Evolutionary conservation across 2,113 vertebrate species (phyloP), one percentile per base, ranked within the genome.

Genomic region (Trematocara unimaculatum): DNA sequence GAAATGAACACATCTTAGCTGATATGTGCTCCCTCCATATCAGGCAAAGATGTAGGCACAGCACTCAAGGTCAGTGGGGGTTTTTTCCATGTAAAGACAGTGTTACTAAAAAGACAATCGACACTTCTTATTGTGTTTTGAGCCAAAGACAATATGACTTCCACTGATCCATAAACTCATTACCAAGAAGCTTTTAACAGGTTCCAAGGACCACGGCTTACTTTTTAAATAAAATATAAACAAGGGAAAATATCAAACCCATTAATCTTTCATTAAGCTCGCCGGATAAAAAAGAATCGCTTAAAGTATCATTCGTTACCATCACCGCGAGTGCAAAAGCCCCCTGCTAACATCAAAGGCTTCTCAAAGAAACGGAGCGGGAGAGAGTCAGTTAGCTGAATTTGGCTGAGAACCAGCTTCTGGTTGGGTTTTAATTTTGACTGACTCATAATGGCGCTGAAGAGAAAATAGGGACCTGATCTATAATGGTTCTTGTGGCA

Each of bases 211-310:
- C 93, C 81, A 55, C 62, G 62, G 90, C 94, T 95, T 93, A 93
- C 95, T 95, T 95, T 96, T 89, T 92, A 96, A 97, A 96, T 93
- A 97, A 97, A 98, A 97, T 96, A 97, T 97, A 96, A 97, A 98
- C 97, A 97, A 97, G 98, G 96, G 97, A 97, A 98, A 98, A 98
- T 98, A 98, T 98, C 97, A 98, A 97, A 97, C 97, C 97, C 97
- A 99, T 99, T 98, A 99, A 99, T 99, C 98, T 99, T 99, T 98
- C 97, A 99, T 99, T 98, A 98, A 97, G 97, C 97, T 97, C 96
- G 97, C 97, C 94, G 97, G 98, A 99, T 99, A 98, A 99, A 99
- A 99, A 98, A 98, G 97, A 98, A 98, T 98, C 97, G 94, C 98
- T 99, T 98, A 97, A 97, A 98, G 97, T 98, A 97, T 97, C 97